A percentile compares a stretch with the other conserved stretches of the same genome.
Conservation (phyloP, 1,140 invertebrate species). For the Ganaspis sp. region DNA sequence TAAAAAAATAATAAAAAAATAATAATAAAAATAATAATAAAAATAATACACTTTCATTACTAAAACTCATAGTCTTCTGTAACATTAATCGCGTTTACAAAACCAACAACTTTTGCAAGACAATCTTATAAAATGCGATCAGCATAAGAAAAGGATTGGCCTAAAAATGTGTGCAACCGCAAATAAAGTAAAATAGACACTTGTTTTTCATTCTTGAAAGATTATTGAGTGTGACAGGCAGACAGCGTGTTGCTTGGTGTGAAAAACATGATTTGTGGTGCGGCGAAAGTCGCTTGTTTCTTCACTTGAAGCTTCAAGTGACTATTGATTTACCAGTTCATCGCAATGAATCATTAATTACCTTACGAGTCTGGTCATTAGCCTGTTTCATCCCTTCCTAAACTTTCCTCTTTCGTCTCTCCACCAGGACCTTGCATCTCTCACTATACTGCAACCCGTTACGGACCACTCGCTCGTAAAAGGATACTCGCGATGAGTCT, state of each 20-base stretch:
- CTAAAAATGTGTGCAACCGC: too few species aligned
- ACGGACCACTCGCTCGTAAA: slow-evolving; percentile 8
- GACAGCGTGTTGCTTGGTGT: neutral
- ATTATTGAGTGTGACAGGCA: neutral
- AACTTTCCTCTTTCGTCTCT: neutral
- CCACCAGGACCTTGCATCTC: neutral
- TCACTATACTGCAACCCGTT: neutral
- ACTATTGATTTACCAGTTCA: neutral
- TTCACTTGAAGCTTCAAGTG: neutral
- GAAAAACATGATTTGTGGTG: neutral
- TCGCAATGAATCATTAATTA: slow-evolving; percentile 16
- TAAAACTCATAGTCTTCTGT: too few species aligned
- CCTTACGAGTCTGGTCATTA: neutral
- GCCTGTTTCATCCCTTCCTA: neutral
- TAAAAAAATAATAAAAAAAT: too few species aligned
- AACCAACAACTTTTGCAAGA: too few species aligned
- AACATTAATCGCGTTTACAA: too few species aligned
- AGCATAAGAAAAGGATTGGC: too few species aligned
- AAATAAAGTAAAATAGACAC: too few species aligned
- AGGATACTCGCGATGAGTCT: slow-evolving; percentile 2
- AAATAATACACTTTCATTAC: too few species aligned
- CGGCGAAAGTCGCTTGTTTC: neutral
- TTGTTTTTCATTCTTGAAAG: neutral
- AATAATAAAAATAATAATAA: too few species aligned
- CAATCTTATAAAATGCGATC: too few species aligned